Percentiles rank a stretch among this genome's conserved stretches.
These are phyloP conservation scores for Anthopleura xanthogrammica DNA, from an alignment of 92 coral and sea anemone species.

Conservation along the genomic window DNA sequence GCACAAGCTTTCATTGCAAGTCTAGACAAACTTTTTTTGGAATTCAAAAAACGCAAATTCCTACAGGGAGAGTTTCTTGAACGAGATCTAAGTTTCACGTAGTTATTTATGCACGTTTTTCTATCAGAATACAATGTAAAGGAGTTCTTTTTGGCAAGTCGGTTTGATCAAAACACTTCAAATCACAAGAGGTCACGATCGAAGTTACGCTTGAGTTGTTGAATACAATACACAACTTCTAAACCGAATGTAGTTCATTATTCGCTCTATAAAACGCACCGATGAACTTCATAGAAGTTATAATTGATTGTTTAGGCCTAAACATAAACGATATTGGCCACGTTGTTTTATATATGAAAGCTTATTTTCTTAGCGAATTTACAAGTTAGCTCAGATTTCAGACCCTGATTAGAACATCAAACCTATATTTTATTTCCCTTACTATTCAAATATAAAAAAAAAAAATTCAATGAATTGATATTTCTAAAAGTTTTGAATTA, in stretches of 20 bases:
- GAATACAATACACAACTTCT: constrained; percentile 14
- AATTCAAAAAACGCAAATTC: not conserved
- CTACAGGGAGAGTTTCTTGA: not conserved
- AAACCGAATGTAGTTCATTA: constrained; percentile 2
- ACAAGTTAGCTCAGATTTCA: not conserved
- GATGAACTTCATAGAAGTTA: constrained; percentile 5
- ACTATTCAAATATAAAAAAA: too few species aligned
- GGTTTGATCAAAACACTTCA: constrained; percentile 9
- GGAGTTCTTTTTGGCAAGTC: constrained; percentile 5
- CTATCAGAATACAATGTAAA: not conserved
- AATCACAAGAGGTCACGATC: constrained; percentile 19
- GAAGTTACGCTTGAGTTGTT: constrained; percentile 19
- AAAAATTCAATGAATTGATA: not conserved
- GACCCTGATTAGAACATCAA: too few species aligned
- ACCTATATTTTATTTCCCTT: too few species aligned
- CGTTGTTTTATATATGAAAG: too few species aligned
- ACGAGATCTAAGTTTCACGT: not conserved
- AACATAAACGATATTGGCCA: not conserved
- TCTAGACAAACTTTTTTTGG: not conserved
- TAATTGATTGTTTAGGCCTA: not conserved
- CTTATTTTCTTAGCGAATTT: not conserved
- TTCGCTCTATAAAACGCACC: constrained; percentile 15
- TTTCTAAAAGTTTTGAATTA: not conserved
- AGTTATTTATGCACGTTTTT: not conserved
- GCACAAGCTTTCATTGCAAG: not conserved